Base-by-base conservation (phyloP, 2,888 invertebrate genomes). In the Scaptomyza polygonia region DNA sequence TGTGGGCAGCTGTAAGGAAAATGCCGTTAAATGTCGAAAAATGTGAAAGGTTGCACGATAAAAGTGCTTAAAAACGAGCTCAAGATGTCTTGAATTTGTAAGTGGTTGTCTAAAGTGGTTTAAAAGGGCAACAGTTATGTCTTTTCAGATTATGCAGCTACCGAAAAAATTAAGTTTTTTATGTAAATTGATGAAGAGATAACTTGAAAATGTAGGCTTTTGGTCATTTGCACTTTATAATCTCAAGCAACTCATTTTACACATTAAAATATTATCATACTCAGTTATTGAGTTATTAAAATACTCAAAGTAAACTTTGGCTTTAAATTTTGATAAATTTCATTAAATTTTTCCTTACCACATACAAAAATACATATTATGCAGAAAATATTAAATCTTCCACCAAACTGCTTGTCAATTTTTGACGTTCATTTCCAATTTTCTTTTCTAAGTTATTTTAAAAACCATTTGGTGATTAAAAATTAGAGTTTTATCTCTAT, bases 31-130 rank as follows among this genome's bases (percentile, higher is more conserved):
- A 39, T 32, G 39, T 54, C 21, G 27, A 61, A 54, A 70, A 58
- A 65, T 77, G 86, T 79, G 79, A 85, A 85, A 79, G 72, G 82
- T 61, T 61, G 40, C 25, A n/a, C 44, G 43, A 30, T 12, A 55
- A 54, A 49, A 53, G 34, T 12, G 40, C 55, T 54, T 43, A 44
- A 14, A 56, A 55, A 29, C 34, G 36, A 56, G 55, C 29, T 25
- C 9, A 25, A 42, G 43, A 18, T 36, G 16, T 11, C n/a, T 48
- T 21, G 9, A 39, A 7, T 40, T n/a, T 34, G 5, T 9, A 36
- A 30, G 12, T 29, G 45, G 14, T 16, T 45, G 27, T 18, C 44
- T 47, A 4, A 32, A 34, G 25, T 30, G 39, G 16, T 21, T 25
- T 18, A 18, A 18, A 42, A 43, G 55, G 44, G 36, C 63, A 71